These are phyloP conservation scores for Teleiodes luculella DNA, from an alignment of 2,888 invertebrate genomes.

Conservation along the genomic window DNA sequence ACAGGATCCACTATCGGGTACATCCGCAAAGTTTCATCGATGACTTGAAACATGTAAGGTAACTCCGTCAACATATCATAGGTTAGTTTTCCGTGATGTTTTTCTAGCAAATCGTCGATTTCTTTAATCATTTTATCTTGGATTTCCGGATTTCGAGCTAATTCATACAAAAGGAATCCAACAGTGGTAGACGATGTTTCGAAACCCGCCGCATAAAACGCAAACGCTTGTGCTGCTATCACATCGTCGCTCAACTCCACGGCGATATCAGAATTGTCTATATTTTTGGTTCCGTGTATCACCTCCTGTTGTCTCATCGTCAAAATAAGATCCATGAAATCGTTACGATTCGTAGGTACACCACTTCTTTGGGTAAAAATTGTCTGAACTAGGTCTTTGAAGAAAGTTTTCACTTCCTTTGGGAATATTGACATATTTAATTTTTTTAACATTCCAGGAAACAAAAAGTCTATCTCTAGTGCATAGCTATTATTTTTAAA, in stretches of 20 bases:
- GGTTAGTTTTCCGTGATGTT: slow-evolving; percentile 39
- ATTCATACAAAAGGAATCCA: slow-evolving; percentile 44
- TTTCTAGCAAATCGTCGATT: slow-evolving; percentile 42
- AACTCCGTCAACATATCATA: slow-evolving; percentile 47
- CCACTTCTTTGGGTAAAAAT: slow-evolving; percentile 40
- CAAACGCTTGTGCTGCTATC: slow-evolving; percentile 41
- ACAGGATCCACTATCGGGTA: slow-evolving; percentile 57
- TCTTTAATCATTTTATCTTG: slow-evolving; percentile 43
- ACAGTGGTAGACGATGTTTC: slow-evolving; percentile 56
- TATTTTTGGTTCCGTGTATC: slow-evolving; percentile 25
- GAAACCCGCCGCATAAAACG: slow-evolving; percentile 56
- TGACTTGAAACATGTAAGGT: slow-evolving; percentile 49
- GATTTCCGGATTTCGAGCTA: slow-evolving; percentile 47
- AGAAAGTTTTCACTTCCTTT: slow-evolving; percentile 29
- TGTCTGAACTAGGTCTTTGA: slow-evolving; percentile 32
- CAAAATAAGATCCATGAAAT: slow-evolving; percentile 50
- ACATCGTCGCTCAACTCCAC: slow-evolving; percentile 34
- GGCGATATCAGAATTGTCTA: slow-evolving; percentile 24
- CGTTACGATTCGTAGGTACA: slow-evolving; percentile 36
- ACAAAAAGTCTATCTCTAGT: slow-evolving; percentile 42
- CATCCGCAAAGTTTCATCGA: slow-evolving; percentile 61
- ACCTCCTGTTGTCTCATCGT: slow-evolving; percentile 38
- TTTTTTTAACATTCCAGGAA: slow-evolving; percentile 40
- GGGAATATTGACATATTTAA: slow-evolving; percentile 38
- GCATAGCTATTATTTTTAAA: slow-evolving; percentile 21